These are phyloP conservation scores for Scaptomyza montana DNA, from an alignment of 1,140 invertebrate genomes.

Conservation along the genomic window DNA sequence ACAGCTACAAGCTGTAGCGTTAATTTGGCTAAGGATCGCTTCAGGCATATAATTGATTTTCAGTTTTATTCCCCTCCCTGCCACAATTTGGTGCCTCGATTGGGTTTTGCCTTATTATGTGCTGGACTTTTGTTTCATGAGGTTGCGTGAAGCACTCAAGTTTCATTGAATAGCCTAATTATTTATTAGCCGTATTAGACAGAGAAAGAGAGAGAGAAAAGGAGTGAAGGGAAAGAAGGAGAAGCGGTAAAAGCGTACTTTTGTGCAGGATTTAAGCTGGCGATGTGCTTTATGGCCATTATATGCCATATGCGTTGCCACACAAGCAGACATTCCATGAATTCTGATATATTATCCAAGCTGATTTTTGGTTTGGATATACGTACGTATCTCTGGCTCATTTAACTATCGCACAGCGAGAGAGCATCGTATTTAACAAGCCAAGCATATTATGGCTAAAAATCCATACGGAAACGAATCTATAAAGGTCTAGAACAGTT, in stretches of 20 bases:
- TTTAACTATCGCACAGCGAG: slow-evolving; percentile 12
- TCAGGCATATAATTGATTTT: slow-evolving; percentile 37
- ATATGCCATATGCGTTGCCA: slow-evolving; percentile 6
- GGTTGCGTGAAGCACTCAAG: slow-evolving; percentile 20
- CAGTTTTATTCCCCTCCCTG: slow-evolving; percentile 23
- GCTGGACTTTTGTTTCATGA: slow-evolving; percentile 26
- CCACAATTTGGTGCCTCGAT: slow-evolving; percentile 10
- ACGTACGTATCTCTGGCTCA: not conserved
- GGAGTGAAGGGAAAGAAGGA: no score
- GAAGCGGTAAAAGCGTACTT: not conserved
- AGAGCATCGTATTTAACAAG: not conserved
- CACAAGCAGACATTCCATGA: not conserved
- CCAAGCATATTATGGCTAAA: slow-evolving; percentile 4
- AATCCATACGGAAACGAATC: not conserved
- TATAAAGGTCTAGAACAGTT: not conserved
- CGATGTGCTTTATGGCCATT: slow-evolving; percentile 63
- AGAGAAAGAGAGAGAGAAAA: no score
- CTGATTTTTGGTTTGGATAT: not conserved
- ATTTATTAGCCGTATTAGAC: slow-evolving; percentile 34
- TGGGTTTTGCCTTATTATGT: slow-evolving; percentile 33
- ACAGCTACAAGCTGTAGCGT: slow-evolving; percentile 23
- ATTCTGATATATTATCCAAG: slow-evolving; percentile 2
- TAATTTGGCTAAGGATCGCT: slow-evolving; percentile 52
- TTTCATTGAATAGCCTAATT: slow-evolving; percentile 42
- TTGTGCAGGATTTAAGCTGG: slow-evolving; percentile 13